Percentiles rank a stretch among this genome's conserved stretches.
Conservation (phyloP, 2,113 vertebrate species). For the Anser brachyrhynchus region DNA sequence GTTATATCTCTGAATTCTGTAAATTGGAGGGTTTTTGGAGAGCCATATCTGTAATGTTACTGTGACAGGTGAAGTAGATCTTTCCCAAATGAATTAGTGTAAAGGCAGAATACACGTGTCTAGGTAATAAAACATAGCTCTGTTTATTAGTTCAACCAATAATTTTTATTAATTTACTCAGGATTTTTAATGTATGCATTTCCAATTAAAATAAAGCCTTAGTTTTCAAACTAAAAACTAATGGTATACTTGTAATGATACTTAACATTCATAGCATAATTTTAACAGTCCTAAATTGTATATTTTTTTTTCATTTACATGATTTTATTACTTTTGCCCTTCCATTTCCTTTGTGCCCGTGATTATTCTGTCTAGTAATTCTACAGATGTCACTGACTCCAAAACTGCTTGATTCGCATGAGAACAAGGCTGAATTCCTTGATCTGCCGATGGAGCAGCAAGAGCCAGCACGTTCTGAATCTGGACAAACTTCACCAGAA, state of each 20-base stretch:
- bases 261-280: conserved; percentile 34
- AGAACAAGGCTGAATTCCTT: conserved; percentile 63
- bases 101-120: conserved; percentile 12
- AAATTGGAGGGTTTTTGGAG: neutral
- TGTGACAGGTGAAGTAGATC: neutral
- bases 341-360: conserved; percentile 75
- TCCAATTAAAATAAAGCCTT: conserved; percentile 11
- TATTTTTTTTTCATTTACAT: conserved; percentile 37
- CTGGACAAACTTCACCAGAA: conserved; percentile 70
- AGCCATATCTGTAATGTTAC: neutral
- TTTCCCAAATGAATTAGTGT: neutral
- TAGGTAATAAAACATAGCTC: neutral
- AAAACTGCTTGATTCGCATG: conserved; percentile 73
- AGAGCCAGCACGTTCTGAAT: conserved; percentile 66
- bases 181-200: neutral
- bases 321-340: conserved; percentile 64
- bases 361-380: conserved; percentile 77
- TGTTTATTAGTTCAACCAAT: conserved; percentile 15
- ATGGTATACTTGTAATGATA: conserved; percentile 21
- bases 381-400: conserved; percentile 82
- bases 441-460: conserved; percentile 61
- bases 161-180: neutral
- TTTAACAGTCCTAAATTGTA: conserved; percentile 44
- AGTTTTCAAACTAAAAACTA: conserved; percentile 23
- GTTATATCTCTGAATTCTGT: neutral